Base-by-base conservation (phyloP, 2,888 invertebrate genomes). In the Lasioglossum lativentre region DNA sequence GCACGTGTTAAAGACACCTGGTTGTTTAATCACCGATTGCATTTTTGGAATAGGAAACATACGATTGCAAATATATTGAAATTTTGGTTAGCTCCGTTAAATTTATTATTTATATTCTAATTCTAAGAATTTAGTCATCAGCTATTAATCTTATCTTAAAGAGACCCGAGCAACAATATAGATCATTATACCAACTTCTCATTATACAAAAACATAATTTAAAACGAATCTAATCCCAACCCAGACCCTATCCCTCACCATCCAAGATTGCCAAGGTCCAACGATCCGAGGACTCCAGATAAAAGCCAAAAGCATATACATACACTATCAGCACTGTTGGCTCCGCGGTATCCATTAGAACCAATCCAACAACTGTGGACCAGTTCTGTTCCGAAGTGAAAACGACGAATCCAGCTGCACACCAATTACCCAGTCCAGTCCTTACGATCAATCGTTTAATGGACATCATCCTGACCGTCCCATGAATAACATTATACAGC, bases 281-380 rank as follows among this genome's bases (percentile, higher is more conserved):
- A n/a, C 56, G 4, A n/a, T n/a, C 12, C 12, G 8, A n/a, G 12
- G 4, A 56, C 56, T 10, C 1, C n/a, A 12, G 34, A 12, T 23
- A 34, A n/a, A 70, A 40, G 12, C n/a, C 10, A 40, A n/a, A 40
- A 70, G 16, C 19, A 4, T 23, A n/a, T 85, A 85, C 85, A 10
- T 84, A 84, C 84, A n/a, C 79, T 78, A 40, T 71, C 47, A 34
- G 10, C 75, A 83, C 38, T 73, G 82, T 84, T 75, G 88, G 75
- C 70, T 74, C 42, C 34, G 70, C 66, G 75, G 70, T 75, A 68
- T 73, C 80, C 30, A 59, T 70, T 47, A 78, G 59, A 82, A 78
- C 68, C 79, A 45, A 83, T 70, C 52, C 68, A 14, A 16, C 16
- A 16, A 59, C 70, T 52, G 38, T 34, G n/a, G 70, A 71, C 70